Evolutionary conservation across 2,797 vertebrate genomes (phyloP).

Genomic region (Coluber constrictor): DNA sequence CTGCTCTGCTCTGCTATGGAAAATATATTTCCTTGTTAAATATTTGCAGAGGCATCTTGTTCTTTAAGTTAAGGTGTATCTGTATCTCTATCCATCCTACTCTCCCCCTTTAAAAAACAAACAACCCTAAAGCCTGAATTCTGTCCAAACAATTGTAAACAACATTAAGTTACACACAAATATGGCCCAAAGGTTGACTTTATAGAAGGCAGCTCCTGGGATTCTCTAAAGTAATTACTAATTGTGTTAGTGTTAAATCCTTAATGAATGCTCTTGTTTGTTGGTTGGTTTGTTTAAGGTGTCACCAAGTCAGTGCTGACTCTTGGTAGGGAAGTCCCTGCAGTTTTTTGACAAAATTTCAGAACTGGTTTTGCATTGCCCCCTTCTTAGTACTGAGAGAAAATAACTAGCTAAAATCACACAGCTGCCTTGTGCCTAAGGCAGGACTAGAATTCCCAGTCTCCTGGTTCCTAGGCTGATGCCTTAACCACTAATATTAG

Average conservation of each 20-base stretch:
- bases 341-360: too few species aligned
- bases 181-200: neutral
- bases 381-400: neutral
- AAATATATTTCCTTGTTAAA: neutral
- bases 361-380: too few species aligned
- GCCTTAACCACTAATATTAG: neutral
- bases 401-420: neutral
- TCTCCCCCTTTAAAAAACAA: neutral
- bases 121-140: neutral
- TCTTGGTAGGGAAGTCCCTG: neutral
- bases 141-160: neutral
- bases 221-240: neutral
- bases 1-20: neutral
- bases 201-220: neutral
- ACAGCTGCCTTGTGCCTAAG: neutral
- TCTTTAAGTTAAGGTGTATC: neutral
- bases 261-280: neutral
- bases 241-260: neutral
- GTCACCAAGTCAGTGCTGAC: neutral
- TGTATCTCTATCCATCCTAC: neutral
- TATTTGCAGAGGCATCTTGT: neutral
- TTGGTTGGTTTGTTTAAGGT: neutral
- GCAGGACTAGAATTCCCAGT: neutral
- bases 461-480: neutral
- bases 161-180: neutral